Evolutionary conservation across 64 coral and sea anemone genomes (phyloP).

Genomic region (Stichodactyla helianthus): DNA sequence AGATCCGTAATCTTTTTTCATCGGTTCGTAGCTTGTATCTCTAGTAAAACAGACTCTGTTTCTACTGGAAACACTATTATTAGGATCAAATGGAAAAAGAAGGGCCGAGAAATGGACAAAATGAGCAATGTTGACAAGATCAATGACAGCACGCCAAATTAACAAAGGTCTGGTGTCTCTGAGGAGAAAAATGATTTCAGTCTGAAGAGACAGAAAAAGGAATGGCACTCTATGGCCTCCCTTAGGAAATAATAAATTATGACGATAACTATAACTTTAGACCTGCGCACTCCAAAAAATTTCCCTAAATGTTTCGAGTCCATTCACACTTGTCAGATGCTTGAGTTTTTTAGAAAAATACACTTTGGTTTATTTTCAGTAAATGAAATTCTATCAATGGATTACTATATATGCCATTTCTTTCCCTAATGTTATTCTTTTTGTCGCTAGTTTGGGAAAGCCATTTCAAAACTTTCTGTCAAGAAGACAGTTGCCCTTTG

Average conservation of each 20-base stretch:
- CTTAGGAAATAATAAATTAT: background rate
- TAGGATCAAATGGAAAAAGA: background rate
- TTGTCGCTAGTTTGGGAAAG: background rate
- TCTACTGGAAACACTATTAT: background rate
- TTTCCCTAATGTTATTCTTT: background rate
- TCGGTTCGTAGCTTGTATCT: background rate
- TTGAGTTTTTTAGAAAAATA: no score
- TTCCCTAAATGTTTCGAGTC: no score
- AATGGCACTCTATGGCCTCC: background rate
- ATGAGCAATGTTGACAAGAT: background rate
- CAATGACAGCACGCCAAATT: background rate
- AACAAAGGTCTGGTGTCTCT: background rate
- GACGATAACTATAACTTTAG: background rate
- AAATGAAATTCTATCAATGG: no score
- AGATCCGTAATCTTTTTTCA: background rate
- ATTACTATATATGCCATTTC: no score
- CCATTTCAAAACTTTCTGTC: background rate
- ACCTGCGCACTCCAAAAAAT: no score
- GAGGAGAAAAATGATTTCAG: background rate
- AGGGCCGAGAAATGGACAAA: background rate
- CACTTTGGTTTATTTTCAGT: no score
- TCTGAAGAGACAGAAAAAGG: constrained; percentile 7
- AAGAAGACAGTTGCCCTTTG: background rate
- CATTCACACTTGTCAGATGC: no score
- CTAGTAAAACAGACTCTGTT: background rate